phyloP scores from a whole-genome alignment of 2,113 vertebrate genomes.

The Mola mola region DNA sequence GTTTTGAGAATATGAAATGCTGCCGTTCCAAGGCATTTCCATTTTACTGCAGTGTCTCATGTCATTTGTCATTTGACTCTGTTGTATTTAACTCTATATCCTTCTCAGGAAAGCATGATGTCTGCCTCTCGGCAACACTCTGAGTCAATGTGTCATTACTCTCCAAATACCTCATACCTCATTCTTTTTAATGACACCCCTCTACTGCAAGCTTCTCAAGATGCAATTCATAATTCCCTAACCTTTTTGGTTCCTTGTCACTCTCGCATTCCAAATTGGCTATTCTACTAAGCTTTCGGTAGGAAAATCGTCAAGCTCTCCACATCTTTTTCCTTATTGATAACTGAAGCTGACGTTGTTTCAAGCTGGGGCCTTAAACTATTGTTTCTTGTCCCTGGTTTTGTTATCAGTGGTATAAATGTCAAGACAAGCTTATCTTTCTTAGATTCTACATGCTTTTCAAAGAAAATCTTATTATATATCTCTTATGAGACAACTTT shows the following conservation, averaged over 20 bases:
- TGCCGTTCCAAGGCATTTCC: too few species aligned
- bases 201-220: not conserved
- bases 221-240: not conserved
- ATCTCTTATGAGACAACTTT: slow-evolving; percentile 12
- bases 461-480: slow-evolving; percentile 26
- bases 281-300: not conserved
- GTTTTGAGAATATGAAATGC: too few species aligned
- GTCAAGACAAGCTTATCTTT: slow-evolving; percentile 6
- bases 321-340: slow-evolving; percentile 3
- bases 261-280: not conserved
- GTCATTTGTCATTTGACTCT: not conserved
- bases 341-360: slow-evolving; percentile 4
- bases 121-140: slow-evolving; percentile 38
- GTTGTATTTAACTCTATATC: slow-evolving; percentile 25
- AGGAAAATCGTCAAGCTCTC: not conserved
- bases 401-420: slow-evolving; percentile 7
- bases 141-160: slow-evolving; percentile 14
- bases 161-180: slow-evolving; percentile 8
- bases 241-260: not conserved
- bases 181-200: slow-evolving; percentile 1
- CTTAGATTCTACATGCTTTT: slow-evolving; percentile 4
- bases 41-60: not conserved
- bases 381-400: too few species aligned
- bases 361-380: too few species aligned
- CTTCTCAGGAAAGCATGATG: slow-evolving; percentile 41